phyloP scores from a whole-genome alignment of 2,113 vertebrate genomes.

The Dasyurus viverrinus region DNA sequence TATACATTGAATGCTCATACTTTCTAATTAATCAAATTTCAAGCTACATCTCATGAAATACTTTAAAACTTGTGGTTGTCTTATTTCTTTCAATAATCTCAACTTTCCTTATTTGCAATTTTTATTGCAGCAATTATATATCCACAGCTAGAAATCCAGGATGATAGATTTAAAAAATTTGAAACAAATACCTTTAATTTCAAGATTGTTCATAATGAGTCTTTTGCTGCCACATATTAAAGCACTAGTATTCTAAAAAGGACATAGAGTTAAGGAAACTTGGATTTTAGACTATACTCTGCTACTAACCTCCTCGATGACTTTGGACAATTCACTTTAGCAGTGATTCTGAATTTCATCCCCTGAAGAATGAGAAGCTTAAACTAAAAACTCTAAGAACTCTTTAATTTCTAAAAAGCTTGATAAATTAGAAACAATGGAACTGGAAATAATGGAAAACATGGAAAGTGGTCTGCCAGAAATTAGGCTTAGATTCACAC shows the following conservation, averaged over 20 bases:
- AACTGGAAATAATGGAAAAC: neutral
- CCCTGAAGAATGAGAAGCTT: neutral
- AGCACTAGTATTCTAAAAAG: neutral
- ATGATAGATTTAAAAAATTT: conserved; percentile 32
- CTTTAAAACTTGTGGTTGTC: conserved; percentile 19
- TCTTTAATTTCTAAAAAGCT: neutral
- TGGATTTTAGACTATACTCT: neutral
- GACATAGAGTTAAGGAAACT: neutral
- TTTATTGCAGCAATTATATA: conserved; percentile 40
- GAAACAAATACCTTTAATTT: conserved; percentile 35
- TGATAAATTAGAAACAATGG: neutral
- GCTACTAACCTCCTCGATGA: neutral
- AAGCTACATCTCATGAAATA: neutral
- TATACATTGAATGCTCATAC: neutral
- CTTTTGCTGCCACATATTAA: neutral
- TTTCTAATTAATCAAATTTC: conserved; percentile 29
- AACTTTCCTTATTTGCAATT: conserved; percentile 25
- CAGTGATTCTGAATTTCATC: neutral
- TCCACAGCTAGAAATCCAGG: neutral
- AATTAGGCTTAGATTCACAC: neutral
- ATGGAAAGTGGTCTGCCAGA: neutral
- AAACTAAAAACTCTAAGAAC: neutral
- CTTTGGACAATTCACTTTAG: neutral
- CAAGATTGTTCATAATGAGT: conserved; percentile 11
- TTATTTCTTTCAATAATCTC: conserved; percentile 29